Conservation (phyloP, 2,797 vertebrate species). For the Peromyscus nudipes region DNA sequence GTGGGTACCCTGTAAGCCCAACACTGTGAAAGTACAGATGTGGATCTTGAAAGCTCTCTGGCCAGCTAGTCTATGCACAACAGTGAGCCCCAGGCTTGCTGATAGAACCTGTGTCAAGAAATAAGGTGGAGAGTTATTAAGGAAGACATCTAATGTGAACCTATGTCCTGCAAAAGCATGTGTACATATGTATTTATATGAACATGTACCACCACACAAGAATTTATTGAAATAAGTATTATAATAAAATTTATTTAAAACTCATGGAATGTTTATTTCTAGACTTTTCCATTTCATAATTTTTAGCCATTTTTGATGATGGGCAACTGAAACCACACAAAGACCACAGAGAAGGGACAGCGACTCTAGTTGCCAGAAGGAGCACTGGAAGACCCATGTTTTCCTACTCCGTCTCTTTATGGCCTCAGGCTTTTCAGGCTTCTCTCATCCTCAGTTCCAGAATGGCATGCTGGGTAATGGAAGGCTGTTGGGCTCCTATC, state of each 20-base stretch:
- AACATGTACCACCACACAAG: background rate
- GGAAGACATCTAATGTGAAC: background rate
- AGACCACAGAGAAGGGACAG: background rate
- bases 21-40: background rate
- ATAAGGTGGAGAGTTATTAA: background rate
- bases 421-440: background rate
- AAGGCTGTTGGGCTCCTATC: background rate
- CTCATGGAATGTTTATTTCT: background rate
- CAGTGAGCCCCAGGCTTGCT: background rate
- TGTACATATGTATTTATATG: background rate
- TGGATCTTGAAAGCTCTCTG: background rate
- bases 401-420: background rate
- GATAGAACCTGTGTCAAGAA: background rate
- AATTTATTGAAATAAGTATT: background rate
- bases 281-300: background rate
- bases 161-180: background rate
- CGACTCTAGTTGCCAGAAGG: rapidly evolving
- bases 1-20: background rate
- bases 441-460: background rate
- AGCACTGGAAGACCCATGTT: background rate
- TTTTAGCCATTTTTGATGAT: background rate
- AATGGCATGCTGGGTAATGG: background rate
- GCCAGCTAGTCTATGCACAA: background rate
- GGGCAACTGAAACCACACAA: background rate
- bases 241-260: background rate